Percentiles rank a stretch among this genome's conserved stretches.
These are phyloP conservation scores for Phortica okadai DNA, from an alignment of 2,888 invertebrate species.

Conservation along the genomic window DNA sequence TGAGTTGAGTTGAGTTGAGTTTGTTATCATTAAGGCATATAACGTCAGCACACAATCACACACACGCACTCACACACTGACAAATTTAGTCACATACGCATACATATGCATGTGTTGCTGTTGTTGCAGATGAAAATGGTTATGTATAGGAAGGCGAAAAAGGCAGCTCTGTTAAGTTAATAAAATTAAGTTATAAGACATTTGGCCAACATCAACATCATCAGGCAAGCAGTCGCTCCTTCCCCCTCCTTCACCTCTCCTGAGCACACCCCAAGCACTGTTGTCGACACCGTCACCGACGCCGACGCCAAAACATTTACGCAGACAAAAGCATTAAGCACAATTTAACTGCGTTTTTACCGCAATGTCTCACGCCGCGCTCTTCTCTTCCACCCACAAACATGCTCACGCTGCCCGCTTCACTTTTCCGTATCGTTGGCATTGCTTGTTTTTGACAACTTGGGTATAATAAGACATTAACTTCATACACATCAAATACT, in stretches of 20 bases:
- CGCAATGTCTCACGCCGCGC: slow-evolving; percentile 41
- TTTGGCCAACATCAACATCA: background rate
- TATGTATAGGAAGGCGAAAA: slow-evolving; percentile 16
- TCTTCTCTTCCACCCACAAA: slow-evolving; percentile 43
- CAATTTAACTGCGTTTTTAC: slow-evolving; percentile 51
- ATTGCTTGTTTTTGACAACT: slow-evolving; percentile 70
- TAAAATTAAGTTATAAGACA: slow-evolving; percentile 52
- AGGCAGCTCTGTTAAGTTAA: slow-evolving; percentile 57
- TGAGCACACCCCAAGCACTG: background rate
- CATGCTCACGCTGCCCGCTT: background rate
- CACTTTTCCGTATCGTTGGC: slow-evolving; percentile 1
- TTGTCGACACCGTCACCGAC: slow-evolving; percentile 5
- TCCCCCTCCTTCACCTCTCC: background rate
- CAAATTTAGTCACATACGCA: too few relatives aligned
- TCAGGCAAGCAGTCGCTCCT: background rate
- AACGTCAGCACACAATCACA: background rate
- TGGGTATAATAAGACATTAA: slow-evolving; percentile 72
- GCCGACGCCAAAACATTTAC: slow-evolving; percentile 25
- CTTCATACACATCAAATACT: slow-evolving; percentile 70
- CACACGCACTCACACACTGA: background rate
- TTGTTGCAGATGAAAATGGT: background rate
- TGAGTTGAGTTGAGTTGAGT: slow-evolving; percentile 72
- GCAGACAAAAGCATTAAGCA: slow-evolving; percentile 55
- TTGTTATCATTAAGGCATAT: slow-evolving; percentile 66
- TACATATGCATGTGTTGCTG: background rate